Percentiles rank a stretch among this genome's conserved stretches.
These are phyloP conservation scores for Bombus waltoni DNA, from an alignment of 1,140 invertebrate genomes.

Conservation along the genomic window DNA sequence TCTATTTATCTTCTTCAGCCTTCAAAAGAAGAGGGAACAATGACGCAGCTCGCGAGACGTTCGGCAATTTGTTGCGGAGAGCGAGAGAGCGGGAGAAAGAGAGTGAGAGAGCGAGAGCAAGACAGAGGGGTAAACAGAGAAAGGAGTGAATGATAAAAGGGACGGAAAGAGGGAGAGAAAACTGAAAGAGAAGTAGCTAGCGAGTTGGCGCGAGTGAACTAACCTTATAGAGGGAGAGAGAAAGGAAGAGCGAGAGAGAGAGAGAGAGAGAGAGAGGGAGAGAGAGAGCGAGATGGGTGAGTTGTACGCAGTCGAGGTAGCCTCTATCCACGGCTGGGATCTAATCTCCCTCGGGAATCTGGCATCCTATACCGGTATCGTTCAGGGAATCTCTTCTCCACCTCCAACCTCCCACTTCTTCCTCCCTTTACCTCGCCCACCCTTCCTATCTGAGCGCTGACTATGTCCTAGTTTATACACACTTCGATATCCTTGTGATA, in stretches of 20 bases:
- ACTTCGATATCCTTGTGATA: slow-evolving; percentile 76
- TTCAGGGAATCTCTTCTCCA: slow-evolving; percentile 68
- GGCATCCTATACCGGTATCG: slow-evolving; percentile 77
- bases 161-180: slow-evolving; percentile 26
- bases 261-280: background rate
- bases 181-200: slow-evolving; percentile 2
- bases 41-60: slow-evolving; percentile 66
- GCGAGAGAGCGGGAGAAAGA: slow-evolving; percentile 19
- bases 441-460: slow-evolving; percentile 44
- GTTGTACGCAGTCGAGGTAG: slow-evolving; percentile 68
- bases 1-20: slow-evolving; percentile 59
- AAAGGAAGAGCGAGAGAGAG: background rate
- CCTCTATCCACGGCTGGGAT: slow-evolving; percentile 72
- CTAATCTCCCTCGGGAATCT: slow-evolving; percentile 77
- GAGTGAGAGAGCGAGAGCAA: background rate
- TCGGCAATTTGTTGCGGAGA: slow-evolving; percentile 72
- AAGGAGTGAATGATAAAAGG: slow-evolving; percentile 42
- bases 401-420: slow-evolving; percentile 28
- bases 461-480: slow-evolving; percentile 73
- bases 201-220: background rate
- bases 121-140: slow-evolving; percentile 5
- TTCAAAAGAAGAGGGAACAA: slow-evolving; percentile 62
- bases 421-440: slow-evolving; percentile 26
- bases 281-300: slow-evolving; percentile 57
- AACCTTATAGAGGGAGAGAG: background rate